A percentile compares a stretch with the other conserved stretches of the same genome.
These are phyloP conservation scores for Sebastes cheni DNA, from an alignment of 2,797 vertebrate species.

Conservation along the genomic window DNA sequence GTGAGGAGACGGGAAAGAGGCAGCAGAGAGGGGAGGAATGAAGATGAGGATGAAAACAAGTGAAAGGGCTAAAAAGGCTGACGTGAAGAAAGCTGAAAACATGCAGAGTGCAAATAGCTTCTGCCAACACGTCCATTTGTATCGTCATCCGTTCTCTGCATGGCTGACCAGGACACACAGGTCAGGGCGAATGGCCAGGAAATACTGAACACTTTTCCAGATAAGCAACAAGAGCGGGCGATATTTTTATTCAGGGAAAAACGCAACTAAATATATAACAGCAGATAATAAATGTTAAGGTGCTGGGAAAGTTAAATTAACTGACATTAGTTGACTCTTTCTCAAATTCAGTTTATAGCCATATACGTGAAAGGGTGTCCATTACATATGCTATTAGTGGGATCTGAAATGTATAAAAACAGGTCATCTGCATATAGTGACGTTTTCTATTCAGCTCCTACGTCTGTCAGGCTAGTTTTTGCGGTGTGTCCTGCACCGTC, in stretches of 20 bases:
- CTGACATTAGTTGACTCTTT: not conserved
- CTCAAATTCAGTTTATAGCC: not conserved
- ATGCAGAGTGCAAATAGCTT: not conserved
- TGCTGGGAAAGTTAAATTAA: not conserved
- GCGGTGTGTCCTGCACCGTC: too few species aligned
- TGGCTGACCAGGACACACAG: not conserved
- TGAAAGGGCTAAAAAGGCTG: not conserved
- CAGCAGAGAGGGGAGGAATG: constrained; percentile 12
- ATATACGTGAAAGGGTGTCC: not conserved
- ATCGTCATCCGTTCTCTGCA: not conserved
- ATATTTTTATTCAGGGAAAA: not conserved
- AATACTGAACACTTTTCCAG: not conserved
- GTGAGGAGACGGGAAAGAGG: constrained; percentile 15
- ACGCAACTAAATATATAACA: not conserved
- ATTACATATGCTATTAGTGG: not conserved
- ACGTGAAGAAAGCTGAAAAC: not conserved
- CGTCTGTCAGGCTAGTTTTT: too few species aligned
- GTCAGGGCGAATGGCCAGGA: not conserved
- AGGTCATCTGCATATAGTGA: not conserved
- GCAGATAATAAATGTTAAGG: not conserved
- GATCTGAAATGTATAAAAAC: not conserved
- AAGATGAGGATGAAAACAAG: constrained; percentile 16
- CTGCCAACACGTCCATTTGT: not conserved
- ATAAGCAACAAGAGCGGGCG: not conserved
- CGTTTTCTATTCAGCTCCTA: not conserved